phyloP scores from a whole-genome alignment of 35 echinoderm and acorn worm species.

The Apostichopus californicus region DNA sequence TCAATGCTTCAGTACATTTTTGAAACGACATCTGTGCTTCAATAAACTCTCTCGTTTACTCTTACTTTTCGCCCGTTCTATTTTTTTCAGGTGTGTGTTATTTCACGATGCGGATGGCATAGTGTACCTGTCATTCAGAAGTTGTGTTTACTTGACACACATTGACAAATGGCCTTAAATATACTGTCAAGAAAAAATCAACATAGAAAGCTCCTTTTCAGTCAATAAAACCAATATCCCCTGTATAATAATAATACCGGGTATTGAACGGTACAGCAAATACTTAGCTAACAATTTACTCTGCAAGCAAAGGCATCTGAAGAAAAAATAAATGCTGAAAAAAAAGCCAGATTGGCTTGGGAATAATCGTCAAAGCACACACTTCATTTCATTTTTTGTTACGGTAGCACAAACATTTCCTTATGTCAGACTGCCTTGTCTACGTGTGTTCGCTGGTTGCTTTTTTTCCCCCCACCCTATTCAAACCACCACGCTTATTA shows the following conservation, averaged over 20 bases:
- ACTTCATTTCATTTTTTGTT: neutral
- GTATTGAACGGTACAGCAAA: neutral
- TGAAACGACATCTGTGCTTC: neutral
- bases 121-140: neutral
- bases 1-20: too few relatives aligned
- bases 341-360: neutral
- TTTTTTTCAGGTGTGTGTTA: neutral
- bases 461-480: neutral
- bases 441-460: neutral
- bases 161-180: neutral
- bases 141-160: neutral
- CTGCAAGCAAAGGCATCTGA: neutral
- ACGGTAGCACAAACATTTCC: slow-evolving; percentile 17
- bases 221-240: neutral
- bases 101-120: neutral
- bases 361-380: neutral
- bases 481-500: neutral
- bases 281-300: neutral
- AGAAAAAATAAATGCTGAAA: neutral
- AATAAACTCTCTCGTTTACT: neutral
- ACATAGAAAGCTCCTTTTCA: neutral
- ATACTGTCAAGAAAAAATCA: neutral
- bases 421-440: neutral
- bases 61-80: neutral
- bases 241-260: neutral